phyloP scores from a whole-genome alignment of 2,888 invertebrate genomes.

The Piscicola geometra region DNA sequence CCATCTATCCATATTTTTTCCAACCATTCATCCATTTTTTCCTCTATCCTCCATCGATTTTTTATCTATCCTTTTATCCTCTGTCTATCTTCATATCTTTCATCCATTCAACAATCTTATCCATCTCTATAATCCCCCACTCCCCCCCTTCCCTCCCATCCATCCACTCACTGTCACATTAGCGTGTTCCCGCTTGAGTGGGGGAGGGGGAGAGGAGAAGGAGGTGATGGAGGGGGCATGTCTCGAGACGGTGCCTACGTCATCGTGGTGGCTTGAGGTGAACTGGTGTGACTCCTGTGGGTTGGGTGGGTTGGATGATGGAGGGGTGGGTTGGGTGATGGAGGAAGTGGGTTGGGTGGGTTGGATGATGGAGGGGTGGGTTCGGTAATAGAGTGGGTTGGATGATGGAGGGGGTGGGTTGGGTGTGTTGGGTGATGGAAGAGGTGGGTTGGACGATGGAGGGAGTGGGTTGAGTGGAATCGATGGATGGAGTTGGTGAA shows the following conservation, averaged over 20 bases:
- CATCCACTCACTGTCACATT: constrained; percentile 2
- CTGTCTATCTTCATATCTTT: neutral
- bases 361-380: neutral
- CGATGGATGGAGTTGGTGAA: too few relatives aligned
- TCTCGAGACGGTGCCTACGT: neutral
- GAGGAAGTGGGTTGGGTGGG: neutral
- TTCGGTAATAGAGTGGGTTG: neutral
- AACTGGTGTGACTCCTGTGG: constrained; percentile 7
- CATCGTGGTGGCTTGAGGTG: constrained; percentile 1
- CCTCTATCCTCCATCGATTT: too few relatives aligned
- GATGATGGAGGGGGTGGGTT: neutral
- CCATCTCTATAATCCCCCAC: neutral
- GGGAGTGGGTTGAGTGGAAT: too few relatives aligned
- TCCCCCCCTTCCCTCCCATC: neutral
- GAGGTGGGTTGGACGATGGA: too few relatives aligned
- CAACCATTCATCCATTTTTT: too few relatives aligned
- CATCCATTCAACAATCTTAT: neutral
- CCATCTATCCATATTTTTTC: too few relatives aligned
- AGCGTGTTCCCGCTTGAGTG: neutral
- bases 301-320: neutral
- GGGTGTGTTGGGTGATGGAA: too few relatives aligned
- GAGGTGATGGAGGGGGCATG: neutral
- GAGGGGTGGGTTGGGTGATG: neutral
- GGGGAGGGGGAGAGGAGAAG: neutral
- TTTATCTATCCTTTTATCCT: too few relatives aligned